These are phyloP conservation scores for Drosophila mercatorum DNA, from an alignment of 2,888 invertebrate genomes.

Conservation along the genomic window DNA sequence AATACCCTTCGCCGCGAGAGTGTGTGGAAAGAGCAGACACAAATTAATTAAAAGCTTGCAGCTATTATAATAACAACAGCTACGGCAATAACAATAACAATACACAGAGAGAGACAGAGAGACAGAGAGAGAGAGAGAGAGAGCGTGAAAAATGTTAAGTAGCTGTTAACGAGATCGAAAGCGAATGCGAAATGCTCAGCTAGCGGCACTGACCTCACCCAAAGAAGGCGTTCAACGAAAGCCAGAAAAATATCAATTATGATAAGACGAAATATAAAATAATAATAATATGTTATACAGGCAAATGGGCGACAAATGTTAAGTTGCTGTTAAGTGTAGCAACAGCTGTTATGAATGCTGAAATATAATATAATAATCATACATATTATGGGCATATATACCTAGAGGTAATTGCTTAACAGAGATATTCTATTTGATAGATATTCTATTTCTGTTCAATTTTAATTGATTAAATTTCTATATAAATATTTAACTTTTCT, in stretches of 20 bases:
- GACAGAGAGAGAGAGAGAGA: background rate
- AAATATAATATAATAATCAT: too few species aligned
- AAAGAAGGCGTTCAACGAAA: background rate
- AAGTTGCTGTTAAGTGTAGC: too few species aligned
- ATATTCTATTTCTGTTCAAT: too few species aligned
- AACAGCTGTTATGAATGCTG: too few species aligned
- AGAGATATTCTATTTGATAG: too few species aligned
- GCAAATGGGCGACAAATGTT: too few species aligned
- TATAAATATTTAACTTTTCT: too few species aligned
- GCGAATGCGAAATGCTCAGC: conserved; percentile 11
- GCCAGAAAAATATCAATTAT: background rate
- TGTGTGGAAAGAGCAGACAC: conserved; percentile 10
- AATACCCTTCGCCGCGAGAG: conserved; percentile 1
- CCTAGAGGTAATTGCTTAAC: too few species aligned
- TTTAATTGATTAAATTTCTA: too few species aligned
- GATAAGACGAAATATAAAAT: background rate
- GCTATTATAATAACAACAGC: background rate
- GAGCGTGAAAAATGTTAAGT: background rate
- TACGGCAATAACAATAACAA: conserved; percentile 1
- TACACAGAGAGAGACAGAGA: background rate
- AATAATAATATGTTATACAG: background rate
- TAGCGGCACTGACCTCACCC: conserved; percentile 32
- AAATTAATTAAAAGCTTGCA: conserved; percentile 21
- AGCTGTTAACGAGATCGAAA: conserved; percentile 16
- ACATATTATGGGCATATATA: too few species aligned